Conservation (phyloP, 2,797 vertebrate species). For the Xyrichtys novacula region DNA sequence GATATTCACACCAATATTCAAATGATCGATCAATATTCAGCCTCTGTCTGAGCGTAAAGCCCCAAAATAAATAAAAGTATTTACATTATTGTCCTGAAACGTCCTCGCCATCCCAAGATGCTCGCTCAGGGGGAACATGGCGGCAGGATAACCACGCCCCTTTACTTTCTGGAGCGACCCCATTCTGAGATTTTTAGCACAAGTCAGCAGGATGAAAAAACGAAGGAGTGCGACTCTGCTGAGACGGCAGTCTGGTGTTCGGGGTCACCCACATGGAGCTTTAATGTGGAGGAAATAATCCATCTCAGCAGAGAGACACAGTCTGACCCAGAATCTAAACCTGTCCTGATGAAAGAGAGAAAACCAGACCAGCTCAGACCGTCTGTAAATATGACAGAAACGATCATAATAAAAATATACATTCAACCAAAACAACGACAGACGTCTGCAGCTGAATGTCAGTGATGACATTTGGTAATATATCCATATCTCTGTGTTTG, state of each 20-base stretch:
- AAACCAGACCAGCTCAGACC: too few relatives aligned
- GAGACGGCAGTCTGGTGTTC: slow-evolving; percentile 61
- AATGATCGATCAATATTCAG: slow-evolving; percentile 18
- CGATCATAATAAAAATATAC: slow-evolving; percentile 1
- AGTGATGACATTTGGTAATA: too few relatives aligned
- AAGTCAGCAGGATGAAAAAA: slow-evolving; percentile 65
- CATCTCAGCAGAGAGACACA: slow-evolving; percentile 36
- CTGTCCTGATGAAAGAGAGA: slow-evolving; percentile 8
- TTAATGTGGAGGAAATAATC: slow-evolving; percentile 54
- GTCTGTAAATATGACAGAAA: neutral
- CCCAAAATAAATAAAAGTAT: slow-evolving; percentile 38
- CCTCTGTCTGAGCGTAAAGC: slow-evolving; percentile 29
- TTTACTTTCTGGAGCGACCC: slow-evolving; percentile 57
- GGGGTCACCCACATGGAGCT: slow-evolving; percentile 60
- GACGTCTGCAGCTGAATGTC: too few relatives aligned
- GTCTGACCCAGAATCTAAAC: slow-evolving; percentile 44
- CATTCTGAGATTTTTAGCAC: slow-evolving; percentile 49
- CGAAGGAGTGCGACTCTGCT: slow-evolving; percentile 60
- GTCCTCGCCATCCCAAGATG: too few relatives aligned
- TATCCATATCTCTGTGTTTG: too few relatives aligned
- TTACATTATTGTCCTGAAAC: slow-evolving; percentile 45
- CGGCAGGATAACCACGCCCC: slow-evolving; percentile 24
- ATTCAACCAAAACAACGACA: too few relatives aligned
- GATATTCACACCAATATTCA: slow-evolving; percentile 21
- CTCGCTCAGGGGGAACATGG: slow-evolving; percentile 30